Percentiles rank a stretch among this genome's conserved stretches.
Evolutionary conservation across 2,888 invertebrate species (phyloP).

Genomic region (Lottia gigantea): DNA sequence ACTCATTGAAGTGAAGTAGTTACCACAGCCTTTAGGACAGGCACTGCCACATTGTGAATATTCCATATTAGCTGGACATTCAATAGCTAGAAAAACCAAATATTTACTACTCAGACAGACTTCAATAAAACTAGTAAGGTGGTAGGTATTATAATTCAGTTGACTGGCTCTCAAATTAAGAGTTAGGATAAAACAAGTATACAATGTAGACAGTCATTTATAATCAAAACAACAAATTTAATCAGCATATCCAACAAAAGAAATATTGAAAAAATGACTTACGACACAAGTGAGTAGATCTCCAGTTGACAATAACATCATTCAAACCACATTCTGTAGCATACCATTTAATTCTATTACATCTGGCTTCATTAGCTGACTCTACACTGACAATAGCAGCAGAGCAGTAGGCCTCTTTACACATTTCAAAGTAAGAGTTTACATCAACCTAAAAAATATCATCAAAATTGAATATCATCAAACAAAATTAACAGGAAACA

Average conservation of each 20-base stretch:
- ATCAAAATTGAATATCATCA: too few species aligned
- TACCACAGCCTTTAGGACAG: slow-evolving; percentile 23
- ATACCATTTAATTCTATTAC: slow-evolving; percentile 21
- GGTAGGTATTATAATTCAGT: too few species aligned
- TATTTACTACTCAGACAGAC: too few species aligned
- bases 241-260: neutral
- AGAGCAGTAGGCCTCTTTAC: slow-evolving; percentile 19
- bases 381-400: neutral
- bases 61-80: slow-evolving; percentile 23
- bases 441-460: slow-evolving; percentile 11
- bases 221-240: too few species aligned
- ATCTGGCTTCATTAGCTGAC: slow-evolving; percentile 14
- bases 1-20: slow-evolving; percentile 14
- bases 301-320: slow-evolving; percentile 22
- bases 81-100: slow-evolving; percentile 16
- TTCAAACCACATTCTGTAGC: slow-evolving; percentile 19
- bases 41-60: slow-evolving; percentile 25
- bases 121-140: too few species aligned
- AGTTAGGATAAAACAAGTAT: too few species aligned
- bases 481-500: too few species aligned
- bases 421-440: slow-evolving; percentile 17
- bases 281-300: slow-evolving; percentile 21
- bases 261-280: slow-evolving; percentile 6
- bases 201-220: too few species aligned
- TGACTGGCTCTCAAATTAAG: too few species aligned